These are phyloP conservation scores for Glossophaga mutica DNA, from an alignment of 2,797 vertebrate genomes.

Conservation along the genomic window DNA sequence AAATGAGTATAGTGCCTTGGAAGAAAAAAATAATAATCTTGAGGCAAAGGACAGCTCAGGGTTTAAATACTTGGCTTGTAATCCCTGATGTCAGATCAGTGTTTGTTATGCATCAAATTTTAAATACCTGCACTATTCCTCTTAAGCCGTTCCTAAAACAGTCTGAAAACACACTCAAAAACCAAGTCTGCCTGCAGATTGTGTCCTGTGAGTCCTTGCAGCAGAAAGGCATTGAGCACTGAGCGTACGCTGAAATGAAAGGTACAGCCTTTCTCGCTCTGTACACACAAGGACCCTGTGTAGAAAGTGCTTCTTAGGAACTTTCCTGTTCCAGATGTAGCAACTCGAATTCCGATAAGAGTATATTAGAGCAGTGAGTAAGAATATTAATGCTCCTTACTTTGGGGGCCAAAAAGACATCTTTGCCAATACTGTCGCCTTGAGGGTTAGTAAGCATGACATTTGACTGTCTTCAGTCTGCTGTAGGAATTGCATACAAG, in stretches of 20 bases:
- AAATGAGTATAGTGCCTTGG: neutral
- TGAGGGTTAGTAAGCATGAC: neutral
- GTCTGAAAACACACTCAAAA: neutral
- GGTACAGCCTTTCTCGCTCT: neutral
- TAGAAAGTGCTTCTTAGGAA: neutral
- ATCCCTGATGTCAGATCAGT: neutral
- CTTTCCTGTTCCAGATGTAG: neutral
- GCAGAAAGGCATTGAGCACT: neutral
- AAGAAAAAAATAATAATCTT: neutral
- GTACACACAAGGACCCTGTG: neutral
- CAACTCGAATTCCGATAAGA: neutral
- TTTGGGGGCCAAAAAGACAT: neutral
- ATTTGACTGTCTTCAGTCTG: slow-evolving; percentile 1
- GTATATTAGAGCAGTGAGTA: neutral
- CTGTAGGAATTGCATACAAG: neutral
- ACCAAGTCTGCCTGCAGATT: neutral
- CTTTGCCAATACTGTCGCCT: neutral
- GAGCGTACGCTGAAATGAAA: neutral
- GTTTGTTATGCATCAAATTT: neutral
- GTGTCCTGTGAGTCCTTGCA: neutral
- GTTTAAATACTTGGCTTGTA: neutral
- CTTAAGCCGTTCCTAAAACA: neutral
- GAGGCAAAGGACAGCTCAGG: neutral
- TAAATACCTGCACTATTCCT: neutral
- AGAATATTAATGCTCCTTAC: neutral